These are phyloP conservation scores for Anisognathus igniventris DNA, from an alignment of 2,797 vertebrate species.

Conservation along the genomic window DNA sequence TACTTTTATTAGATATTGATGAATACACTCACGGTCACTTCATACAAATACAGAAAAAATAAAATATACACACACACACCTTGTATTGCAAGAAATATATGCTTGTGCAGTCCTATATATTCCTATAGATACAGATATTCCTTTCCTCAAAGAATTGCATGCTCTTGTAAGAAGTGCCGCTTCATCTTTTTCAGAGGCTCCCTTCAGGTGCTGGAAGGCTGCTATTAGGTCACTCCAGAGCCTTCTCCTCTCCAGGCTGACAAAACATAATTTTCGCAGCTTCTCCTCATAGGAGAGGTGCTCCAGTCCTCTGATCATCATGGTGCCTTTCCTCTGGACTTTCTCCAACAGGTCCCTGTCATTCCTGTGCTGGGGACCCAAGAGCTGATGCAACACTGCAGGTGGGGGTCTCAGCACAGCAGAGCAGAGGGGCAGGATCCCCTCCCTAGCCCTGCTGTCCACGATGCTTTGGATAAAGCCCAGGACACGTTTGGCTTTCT, in stretches of 20 bases:
- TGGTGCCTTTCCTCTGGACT: background rate
- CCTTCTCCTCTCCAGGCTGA: background rate
- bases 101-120: background rate
- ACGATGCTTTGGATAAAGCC: fast-evolving
- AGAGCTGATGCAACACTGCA: background rate
- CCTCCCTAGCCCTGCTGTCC: fast-evolving
- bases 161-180: background rate
- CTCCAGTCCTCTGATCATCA: background rate
- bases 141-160: background rate
- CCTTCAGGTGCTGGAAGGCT: background rate
- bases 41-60: background rate
- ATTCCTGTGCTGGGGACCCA: background rate
- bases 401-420: background rate
- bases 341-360: fast-evolving
- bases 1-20: background rate
- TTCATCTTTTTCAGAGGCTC: background rate
- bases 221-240: background rate
- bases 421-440: background rate
- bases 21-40: fast-evolving
- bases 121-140: background rate
- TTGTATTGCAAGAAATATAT: background rate
- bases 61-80: fast-evolving
- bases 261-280: fast-evolving
- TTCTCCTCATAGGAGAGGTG: background rate
- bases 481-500: too few relatives aligned